Base-by-base conservation (phyloP, 2,113 vertebrate genomes). In the Ranitomeya variabilis region DNA sequence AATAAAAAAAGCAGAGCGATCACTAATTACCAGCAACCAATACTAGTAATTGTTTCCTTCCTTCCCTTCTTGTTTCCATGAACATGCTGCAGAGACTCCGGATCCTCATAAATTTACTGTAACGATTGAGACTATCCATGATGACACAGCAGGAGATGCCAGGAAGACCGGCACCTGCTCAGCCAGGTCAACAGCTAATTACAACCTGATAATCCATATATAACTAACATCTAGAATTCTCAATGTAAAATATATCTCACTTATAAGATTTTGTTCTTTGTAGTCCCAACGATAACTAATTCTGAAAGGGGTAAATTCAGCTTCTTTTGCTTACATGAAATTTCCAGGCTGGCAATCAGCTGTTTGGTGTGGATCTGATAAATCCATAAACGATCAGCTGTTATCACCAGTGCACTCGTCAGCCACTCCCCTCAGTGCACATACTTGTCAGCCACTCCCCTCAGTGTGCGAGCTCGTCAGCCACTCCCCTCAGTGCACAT, bases 101-200 rank as follows among this genome's bases (percentile, higher is more conserved):
- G 10, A 54, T 23, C 54, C n/a, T 57, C 54, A 78, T 55, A 79
- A 23, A 79, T 79, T 26, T 23, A 21, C 52, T 57, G 52, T 23
- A 79, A 79, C 57, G 55, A 79, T 57, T 79, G 19, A n/a, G 76
- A 19, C 51, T 55, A 78, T 19, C 54, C 19, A 18, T 78, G 76
- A 54, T 64, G 62, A 64, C 21, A 52, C 52, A 26, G 15, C 9
- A 57, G n/a, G n/a, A n/a, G 12, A n/a, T 79, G 21, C 51, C 52
- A 55, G 10, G 51, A 54, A 54, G 18, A 54, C 55, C 52, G 16
- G 76, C 76, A 79, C 76, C 52, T 54, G 52, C 19, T 19, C 52
- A 77, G 59, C 16, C 14, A 62, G 14, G 37, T 52, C 74, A 77
- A 21, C 45, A n/a, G 55, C 76, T 79, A 79, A 79, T 79, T 77